A percentile compares a stretch with the other conserved stretches of the same genome.
These are phyloP conservation scores for Toxotes jaculatrix DNA, from an alignment of 2,113 vertebrate genomes.

Conservation along the genomic window DNA sequence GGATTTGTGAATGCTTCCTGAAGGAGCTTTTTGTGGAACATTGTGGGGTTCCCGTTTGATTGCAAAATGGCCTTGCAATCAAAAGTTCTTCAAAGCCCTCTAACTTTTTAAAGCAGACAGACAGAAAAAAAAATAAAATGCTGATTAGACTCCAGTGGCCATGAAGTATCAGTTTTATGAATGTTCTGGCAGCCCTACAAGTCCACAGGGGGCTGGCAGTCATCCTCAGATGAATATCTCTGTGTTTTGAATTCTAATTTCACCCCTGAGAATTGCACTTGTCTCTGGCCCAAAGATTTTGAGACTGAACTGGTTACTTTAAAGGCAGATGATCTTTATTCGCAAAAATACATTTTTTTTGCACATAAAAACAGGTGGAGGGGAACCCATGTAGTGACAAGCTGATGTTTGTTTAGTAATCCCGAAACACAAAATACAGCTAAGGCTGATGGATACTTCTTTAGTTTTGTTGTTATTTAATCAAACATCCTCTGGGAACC, in stretches of 20 bases:
- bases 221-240: slow-evolving; percentile 55
- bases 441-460: too few relatives aligned
- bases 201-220: slow-evolving; percentile 61
- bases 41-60: slow-evolving; percentile 47
- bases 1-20: slow-evolving; percentile 45
- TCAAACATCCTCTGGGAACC: background rate
- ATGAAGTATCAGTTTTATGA: slow-evolving; percentile 53
- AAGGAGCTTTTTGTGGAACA: slow-evolving; percentile 47
- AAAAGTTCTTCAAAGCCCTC: slow-evolving; percentile 43
- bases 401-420: too few relatives aligned
- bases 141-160: slow-evolving; percentile 42
- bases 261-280: slow-evolving; percentile 37
- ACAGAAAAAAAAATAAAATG: slow-evolving; percentile 25
- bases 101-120: slow-evolving; percentile 36
- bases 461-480: too few relatives aligned
- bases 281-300: slow-evolving; percentile 15
- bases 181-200: slow-evolving; percentile 31
- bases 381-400: too few relatives aligned
- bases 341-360: too few relatives aligned
- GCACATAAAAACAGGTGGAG: too few relatives aligned
- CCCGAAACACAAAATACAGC: too few relatives aligned
- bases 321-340: background rate
- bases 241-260: slow-evolving; percentile 51
- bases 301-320: slow-evolving; percentile 7
- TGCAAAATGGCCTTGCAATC: slow-evolving; percentile 46